Percentiles rank a stretch among this genome's conserved stretches.
Evolutionary conservation across 1,140 invertebrate genomes (phyloP).

Genomic region (Drosophila carrolli): DNA sequence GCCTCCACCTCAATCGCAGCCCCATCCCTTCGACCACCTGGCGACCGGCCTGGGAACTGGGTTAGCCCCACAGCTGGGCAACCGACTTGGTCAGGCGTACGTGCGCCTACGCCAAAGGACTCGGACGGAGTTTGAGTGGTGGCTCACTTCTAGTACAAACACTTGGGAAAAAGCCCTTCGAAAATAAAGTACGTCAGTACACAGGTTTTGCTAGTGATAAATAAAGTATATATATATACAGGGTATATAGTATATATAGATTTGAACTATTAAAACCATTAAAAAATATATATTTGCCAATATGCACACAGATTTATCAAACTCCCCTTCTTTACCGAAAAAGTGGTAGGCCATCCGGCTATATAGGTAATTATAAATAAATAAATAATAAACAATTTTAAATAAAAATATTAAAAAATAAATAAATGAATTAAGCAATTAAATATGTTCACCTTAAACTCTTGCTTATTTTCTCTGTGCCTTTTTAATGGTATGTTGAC

Average conservation of each 20-base stretch:
- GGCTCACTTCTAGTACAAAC: conserved; percentile 6
- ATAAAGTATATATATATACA: neutral
- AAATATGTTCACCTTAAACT: too few relatives aligned
- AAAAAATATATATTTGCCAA: too few relatives aligned
- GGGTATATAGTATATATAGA: neutral
- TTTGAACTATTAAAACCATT: neutral
- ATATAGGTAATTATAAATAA: too few relatives aligned
- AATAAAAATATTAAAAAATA: too few relatives aligned
- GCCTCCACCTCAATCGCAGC: neutral
- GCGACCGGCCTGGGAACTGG: conserved; percentile 44
- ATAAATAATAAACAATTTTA: too few relatives aligned
- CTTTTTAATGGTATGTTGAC: too few relatives aligned
- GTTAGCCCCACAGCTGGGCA: conserved; percentile 49
- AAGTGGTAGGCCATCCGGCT: too few relatives aligned
- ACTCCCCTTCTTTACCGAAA: too few relatives aligned
- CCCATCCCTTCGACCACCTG: conserved; percentile 13
- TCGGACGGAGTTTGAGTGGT: neutral
- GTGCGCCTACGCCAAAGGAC: conserved; percentile 43
- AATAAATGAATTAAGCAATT: too few relatives aligned
- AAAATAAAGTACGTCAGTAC: neutral
- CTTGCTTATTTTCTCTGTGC: too few relatives aligned
- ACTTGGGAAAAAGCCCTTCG: neutral
- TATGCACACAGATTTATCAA: too few relatives aligned
- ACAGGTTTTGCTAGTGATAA: neutral
- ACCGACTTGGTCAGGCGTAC: conserved; percentile 43